Conservation (phyloP, 53 echinoderm and acorn worm species). For the Echinarachnius parma region DNA sequence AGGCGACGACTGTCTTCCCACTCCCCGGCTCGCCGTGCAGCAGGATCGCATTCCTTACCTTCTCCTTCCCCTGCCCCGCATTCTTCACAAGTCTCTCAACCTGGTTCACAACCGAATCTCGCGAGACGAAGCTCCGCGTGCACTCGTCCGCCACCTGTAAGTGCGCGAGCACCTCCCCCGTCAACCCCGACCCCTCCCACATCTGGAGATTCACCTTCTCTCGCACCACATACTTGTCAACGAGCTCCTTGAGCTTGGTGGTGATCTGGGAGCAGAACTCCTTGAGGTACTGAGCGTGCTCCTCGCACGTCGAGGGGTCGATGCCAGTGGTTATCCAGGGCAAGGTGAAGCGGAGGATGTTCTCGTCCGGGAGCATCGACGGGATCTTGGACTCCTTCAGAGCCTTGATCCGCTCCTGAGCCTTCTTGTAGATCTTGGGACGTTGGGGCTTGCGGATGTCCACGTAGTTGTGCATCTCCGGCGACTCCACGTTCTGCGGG, state of each 20-base stretch:
- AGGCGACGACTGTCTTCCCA: constrained; percentile 82
- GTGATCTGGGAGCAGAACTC: constrained; percentile 79
- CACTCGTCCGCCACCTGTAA: constrained; percentile 68
- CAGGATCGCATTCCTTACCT: constrained; percentile 62
- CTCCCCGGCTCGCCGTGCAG: constrained; percentile 89
- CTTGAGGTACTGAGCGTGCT: constrained; percentile 91
- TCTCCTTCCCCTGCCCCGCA: constrained; percentile 48
- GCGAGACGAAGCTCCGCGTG: constrained; percentile 69
- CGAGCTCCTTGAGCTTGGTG: constrained; percentile 77
- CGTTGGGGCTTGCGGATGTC: constrained; percentile 95
- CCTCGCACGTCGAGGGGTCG: constrained; percentile 65
- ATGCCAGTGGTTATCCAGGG: constrained; percentile 87
- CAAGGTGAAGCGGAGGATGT: constrained; percentile 76
- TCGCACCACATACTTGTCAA: constrained; percentile 71
- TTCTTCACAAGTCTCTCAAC: constrained; percentile 82
- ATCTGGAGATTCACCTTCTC: constrained; percentile 76
- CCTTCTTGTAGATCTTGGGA: constrained; percentile 98
- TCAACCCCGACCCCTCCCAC: constrained; percentile 65
- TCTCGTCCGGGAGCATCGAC: constrained; percentile 69
- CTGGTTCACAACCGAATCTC: constrained; percentile 85
- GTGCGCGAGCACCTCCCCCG: constrained; percentile 75
- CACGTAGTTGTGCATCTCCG: constrained; percentile 95
- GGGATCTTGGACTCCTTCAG: constrained; percentile 89
- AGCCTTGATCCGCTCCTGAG: constrained; percentile 87
- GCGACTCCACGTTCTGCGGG: constrained; percentile 92